These are phyloP conservation scores for Platycheirus rosarum DNA, from an alignment of 2,888 invertebrate genomes.

Conservation along the genomic window DNA sequence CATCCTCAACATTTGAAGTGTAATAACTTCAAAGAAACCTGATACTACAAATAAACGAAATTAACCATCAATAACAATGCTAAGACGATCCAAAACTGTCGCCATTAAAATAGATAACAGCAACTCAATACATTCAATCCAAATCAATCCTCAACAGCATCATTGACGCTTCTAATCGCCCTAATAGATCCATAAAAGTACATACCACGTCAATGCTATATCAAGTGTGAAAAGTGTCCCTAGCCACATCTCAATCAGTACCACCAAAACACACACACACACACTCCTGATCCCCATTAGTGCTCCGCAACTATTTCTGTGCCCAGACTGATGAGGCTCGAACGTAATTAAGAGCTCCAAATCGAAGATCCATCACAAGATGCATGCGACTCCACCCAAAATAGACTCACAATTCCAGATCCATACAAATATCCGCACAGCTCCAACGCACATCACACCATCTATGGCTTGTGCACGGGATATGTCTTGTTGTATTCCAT, in stretches of 20 bases:
- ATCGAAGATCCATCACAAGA: slow-evolving; percentile 68
- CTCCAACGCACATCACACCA: slow-evolving; percentile 58
- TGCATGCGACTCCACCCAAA: slow-evolving; percentile 53
- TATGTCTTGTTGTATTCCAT: slow-evolving; percentile 11
- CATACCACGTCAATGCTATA: slow-evolving; percentile 26
- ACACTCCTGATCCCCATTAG: slow-evolving; percentile 25
- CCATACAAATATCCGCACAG: slow-evolving; percentile 11
- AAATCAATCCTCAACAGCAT: slow-evolving; percentile 50
- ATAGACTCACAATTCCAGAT: slow-evolving; percentile 67
- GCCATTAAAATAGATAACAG: slow-evolving; percentile 49
- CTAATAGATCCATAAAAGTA: slow-evolving; percentile 68
- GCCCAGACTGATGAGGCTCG: slow-evolving; percentile 44
- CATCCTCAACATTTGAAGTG: too few relatives aligned
- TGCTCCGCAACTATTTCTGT: slow-evolving; percentile 50
- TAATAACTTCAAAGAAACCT: slow-evolving; percentile 40
- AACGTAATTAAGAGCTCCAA: slow-evolving; percentile 65
- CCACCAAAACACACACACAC: neutral
- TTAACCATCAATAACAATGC: neutral
- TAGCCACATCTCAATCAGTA: slow-evolving; percentile 68
- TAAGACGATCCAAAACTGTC: slow-evolving; percentile 10
- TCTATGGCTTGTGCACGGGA: slow-evolving; percentile 52
- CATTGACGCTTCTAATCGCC: slow-evolving; percentile 28
- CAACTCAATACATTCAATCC: slow-evolving; percentile 19
- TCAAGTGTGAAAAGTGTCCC: slow-evolving; percentile 34
- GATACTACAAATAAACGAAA: slow-evolving; percentile 11